A percentile compares a stretch with the other conserved stretches of the same genome.
Conservation (phyloP, 1,140 invertebrate genomes). For the Fopius arisanus region DNA sequence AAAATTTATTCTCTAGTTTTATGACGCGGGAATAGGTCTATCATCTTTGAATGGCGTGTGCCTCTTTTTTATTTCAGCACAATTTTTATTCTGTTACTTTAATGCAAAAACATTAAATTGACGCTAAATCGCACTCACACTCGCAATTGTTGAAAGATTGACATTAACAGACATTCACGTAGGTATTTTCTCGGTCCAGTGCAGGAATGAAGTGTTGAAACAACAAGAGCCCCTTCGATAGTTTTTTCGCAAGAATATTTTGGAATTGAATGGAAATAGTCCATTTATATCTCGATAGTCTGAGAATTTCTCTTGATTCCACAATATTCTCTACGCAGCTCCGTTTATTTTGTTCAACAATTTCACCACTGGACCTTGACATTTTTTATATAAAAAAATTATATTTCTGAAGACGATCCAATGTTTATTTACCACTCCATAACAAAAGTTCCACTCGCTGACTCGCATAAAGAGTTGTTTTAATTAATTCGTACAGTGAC, state of each 20-base stretch:
- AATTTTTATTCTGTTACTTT: constrained; percentile 7
- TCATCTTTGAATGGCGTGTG: not conserved
- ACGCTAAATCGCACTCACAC: not conserved
- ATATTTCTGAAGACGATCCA: constrained; percentile 38
- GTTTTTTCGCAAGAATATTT: too few relatives aligned
- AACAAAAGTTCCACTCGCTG: constrained; percentile 1
- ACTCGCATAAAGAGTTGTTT: constrained; percentile 11
- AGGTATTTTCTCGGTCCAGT: not conserved
- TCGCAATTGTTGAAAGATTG: not conserved
- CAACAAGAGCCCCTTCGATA: too few relatives aligned
- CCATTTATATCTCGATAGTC: too few relatives aligned
- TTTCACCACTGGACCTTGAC: not conserved
- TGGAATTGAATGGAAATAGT: too few relatives aligned
- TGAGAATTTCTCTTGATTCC: too few relatives aligned
- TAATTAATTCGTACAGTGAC: not conserved
- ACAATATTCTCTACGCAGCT: too few relatives aligned
- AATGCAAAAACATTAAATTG: constrained; percentile 3
- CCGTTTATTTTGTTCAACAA: not conserved
- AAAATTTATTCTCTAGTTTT: not conserved
- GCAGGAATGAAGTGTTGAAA: not conserved
- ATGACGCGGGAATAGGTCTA: constrained; percentile 13
- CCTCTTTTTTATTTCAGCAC: not conserved
- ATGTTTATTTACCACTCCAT: constrained; percentile 26
- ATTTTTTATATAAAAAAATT: not conserved
- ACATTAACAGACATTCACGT: constrained; percentile 17